Evolutionary conservation across 2,113 vertebrate genomes (phyloP).

Genomic region (Bathybates hornii): DNA sequence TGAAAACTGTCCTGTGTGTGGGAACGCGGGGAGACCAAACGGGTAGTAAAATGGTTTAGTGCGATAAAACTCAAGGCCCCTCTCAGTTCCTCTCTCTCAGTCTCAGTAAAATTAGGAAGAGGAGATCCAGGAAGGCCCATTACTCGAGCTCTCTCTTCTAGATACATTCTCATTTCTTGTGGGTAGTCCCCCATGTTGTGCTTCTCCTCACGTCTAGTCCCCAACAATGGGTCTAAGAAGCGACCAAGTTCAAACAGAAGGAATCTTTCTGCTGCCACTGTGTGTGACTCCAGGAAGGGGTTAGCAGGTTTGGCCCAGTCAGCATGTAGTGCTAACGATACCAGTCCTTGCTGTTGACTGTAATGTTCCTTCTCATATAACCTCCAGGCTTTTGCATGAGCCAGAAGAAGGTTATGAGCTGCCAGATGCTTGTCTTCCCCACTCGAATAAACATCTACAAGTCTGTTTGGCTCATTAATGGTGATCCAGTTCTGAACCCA

Average conservation of each 20-base stretch:
- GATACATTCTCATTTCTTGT: constrained; percentile 71
- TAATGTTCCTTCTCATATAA: constrained; percentile 72
- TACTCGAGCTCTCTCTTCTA: constrained; percentile 57
- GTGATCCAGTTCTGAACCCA: constrained; percentile 91
- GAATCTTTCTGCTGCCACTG: constrained; percentile 76
- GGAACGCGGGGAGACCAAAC: constrained; percentile 72
- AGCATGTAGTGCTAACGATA: constrained; percentile 85
- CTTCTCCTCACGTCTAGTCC: constrained; percentile 64
- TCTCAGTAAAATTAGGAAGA: constrained; percentile 74
- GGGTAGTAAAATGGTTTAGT: constrained; percentile 92
- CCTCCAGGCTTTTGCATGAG: constrained; percentile 85
- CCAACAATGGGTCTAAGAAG: constrained; percentile 87
- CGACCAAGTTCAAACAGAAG: constrained; percentile 87
- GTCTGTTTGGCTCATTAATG: constrained; percentile 89
- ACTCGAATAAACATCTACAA: constrained; percentile 74
- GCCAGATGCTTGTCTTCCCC: constrained; percentile 73
- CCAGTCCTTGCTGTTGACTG: constrained; percentile 63
- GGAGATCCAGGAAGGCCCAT: constrained; percentile 57
- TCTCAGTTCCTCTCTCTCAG: constrained; percentile 74
- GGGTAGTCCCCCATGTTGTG: constrained; percentile 76
- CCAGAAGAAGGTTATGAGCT: constrained; percentile 83
- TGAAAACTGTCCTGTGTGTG: constrained; percentile 31
- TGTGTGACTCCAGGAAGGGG: constrained; percentile 78
- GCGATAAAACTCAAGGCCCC: constrained; percentile 86
- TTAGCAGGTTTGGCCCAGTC: constrained; percentile 94